A percentile compares a stretch with the other conserved stretches of the same genome.
Evolutionary conservation across 37 sponge, comb jelly and placozoan species (phyloP).

Genomic region (Mnemiopsis leidyi): DNA sequence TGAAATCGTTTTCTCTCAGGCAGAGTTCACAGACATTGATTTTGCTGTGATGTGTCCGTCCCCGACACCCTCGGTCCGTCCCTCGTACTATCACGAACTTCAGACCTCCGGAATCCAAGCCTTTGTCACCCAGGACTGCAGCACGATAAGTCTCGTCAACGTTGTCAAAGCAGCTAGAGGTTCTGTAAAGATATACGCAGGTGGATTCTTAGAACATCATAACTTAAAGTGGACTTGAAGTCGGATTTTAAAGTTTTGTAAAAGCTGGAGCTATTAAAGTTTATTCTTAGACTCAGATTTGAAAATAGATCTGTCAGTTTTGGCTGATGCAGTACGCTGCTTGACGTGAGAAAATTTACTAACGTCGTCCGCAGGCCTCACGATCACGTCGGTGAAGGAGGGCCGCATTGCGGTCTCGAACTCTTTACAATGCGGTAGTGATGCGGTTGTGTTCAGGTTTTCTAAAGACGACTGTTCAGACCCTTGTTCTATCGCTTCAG

Average conservation of each 20-base stretch:
- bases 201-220: no score
- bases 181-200: neutral
- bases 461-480: neutral
- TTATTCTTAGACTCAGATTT: no score
- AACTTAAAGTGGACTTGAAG: no score
- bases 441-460: neutral
- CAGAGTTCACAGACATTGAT: neutral
- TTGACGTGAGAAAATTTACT: no score
- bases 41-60: neutral
- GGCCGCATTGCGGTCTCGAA: neutral
- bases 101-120: neutral
- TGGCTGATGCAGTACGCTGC: no score
- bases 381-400: neutral
- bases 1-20: no score
- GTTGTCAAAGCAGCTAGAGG: neutral
- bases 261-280: no score
- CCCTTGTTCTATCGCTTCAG: neutral
- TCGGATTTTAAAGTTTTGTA: no score
- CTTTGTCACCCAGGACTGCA: neutral
- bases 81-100: slow-evolving; percentile 25
- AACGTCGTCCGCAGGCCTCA: neutral
- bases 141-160: neutral
- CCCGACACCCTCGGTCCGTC: neutral
- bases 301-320: no score
- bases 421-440: neutral